Conservation (phyloP, 2,113 vertebrate species). For the Manacus vitellinus region DNA sequence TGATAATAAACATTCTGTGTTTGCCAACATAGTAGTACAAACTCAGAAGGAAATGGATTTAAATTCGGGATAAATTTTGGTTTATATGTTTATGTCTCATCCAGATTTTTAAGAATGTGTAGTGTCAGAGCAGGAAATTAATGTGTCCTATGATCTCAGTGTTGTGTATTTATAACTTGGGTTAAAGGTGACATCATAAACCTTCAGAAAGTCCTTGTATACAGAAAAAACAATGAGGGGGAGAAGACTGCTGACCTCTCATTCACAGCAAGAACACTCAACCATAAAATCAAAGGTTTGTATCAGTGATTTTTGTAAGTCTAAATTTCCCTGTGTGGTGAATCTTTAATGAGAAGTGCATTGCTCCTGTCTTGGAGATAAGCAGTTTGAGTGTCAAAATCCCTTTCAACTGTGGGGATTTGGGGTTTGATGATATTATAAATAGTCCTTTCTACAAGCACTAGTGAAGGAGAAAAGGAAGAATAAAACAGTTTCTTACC, state of each 20-base stretch:
- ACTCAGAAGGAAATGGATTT: not conserved
- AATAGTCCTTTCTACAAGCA: not conserved
- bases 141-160: conserved; percentile 32
- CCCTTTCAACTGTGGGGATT: not conserved
- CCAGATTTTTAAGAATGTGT: conserved; percentile 5
- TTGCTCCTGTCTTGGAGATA: not conserved
- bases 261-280: conserved; percentile 41
- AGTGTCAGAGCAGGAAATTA: conserved; percentile 49
- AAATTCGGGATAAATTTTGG: not conserved
- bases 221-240: conserved; percentile 53
- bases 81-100: not conserved
- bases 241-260: conserved; percentile 47
- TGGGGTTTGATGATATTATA: not conserved
- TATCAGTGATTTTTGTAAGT: conserved; percentile 14
- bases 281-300: conserved; percentile 44
- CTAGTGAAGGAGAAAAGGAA: not conserved
- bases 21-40: not conserved
- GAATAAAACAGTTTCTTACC: not conserved
- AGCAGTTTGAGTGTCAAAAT: not conserved
- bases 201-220: conserved; percentile 51
- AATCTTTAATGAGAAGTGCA: not conserved
- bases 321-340: not conserved
- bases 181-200: conserved; percentile 59
- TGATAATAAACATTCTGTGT: not conserved
- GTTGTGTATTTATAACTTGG: conserved; percentile 43